Base-by-base conservation (phyloP, 2,113 vertebrate genomes). In the Chrysemys picta region DNA sequence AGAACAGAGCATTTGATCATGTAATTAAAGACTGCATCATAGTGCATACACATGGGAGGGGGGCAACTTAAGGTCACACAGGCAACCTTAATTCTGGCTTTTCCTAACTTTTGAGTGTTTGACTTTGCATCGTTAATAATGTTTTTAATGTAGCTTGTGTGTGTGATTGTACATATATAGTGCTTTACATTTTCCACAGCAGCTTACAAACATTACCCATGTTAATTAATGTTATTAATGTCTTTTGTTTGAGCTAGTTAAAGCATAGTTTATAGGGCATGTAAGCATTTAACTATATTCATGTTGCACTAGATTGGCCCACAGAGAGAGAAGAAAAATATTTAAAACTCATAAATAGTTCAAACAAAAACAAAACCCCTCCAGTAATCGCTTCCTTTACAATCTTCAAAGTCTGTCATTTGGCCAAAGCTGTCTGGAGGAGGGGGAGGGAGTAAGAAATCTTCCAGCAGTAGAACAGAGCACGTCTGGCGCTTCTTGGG, bases 141-240 rank as follows among this genome's bases (percentile, higher is more conserved):
- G 78, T 79, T 83, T 45, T 88, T 83, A 72, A 80, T 88, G 65
- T 65, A 86, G 80, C 38, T 79, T 80, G 47, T 88, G 31, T 84
- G 69, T 27, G 38, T 78, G 78, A 79, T 54, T 92, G 62, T 84
- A 88, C 78, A 84, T 49, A 92, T 88, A 81, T 56, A 92, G 27
- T 69, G 82, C 19, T 87, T 87, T 91, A 83, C 11, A 80, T 31
- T 86, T 82, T 75, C 9, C 47, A 72, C 65, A 72, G 47, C 49
- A 49, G 5, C 53, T 93, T 45, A 59, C 52, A 88, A 84, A 16
- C 10, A 69, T 17, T 57, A 76, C 54, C 45, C 59, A 42, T 79
- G 38, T 84, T 80, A 76, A 93, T 94, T 84, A 92, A 59, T 6
- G 5, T 69, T 69, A 84, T 88, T 80, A 53, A 82, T 91, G 78